These are phyloP conservation scores for Xestia sexstrigata DNA, from an alignment of 2,888 invertebrate genomes.

Conservation along the genomic window DNA sequence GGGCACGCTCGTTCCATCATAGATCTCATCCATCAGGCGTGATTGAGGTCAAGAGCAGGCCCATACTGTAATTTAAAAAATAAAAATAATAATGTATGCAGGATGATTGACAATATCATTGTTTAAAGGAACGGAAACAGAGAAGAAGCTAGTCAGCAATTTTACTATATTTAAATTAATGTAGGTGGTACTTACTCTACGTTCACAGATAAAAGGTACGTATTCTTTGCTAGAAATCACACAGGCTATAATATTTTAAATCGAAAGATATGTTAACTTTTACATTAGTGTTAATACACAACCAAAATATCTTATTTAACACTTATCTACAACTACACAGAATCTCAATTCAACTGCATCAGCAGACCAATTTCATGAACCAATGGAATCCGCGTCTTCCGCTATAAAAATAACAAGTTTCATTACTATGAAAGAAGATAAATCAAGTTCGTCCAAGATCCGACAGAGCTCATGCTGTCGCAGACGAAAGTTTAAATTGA, in stretches of 20 bases:
- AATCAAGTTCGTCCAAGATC: slow-evolving; percentile 51
- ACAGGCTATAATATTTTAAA: background rate
- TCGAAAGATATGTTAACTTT: background rate
- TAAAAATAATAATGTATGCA: too few species aligned
- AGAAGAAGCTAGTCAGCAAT: background rate
- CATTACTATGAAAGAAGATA: slow-evolving; percentile 53
- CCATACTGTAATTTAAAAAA: too few species aligned
- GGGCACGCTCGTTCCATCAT: too few species aligned
- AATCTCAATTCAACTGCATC: background rate
- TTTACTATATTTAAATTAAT: background rate
- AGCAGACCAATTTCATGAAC: slow-evolving; percentile 12
- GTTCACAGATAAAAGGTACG: background rate
- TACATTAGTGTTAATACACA: background rate
- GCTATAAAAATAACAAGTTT: slow-evolving; percentile 52
- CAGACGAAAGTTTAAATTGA: slow-evolving; percentile 62
- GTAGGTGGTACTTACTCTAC: background rate
- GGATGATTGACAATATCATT: background rate
- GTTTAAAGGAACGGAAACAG: background rate
- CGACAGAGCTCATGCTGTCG: slow-evolving; percentile 41
- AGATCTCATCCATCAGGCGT: too few species aligned
- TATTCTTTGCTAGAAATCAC: background rate
- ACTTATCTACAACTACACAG: background rate
- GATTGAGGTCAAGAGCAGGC: too few species aligned
- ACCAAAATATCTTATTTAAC: background rate
- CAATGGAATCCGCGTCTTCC: slow-evolving; percentile 11